Evolutionary conservation across 2,888 invertebrate species (phyloP), one percentile per base, ranked within the genome.

Genomic region (Teleiodes luculella): DNA sequence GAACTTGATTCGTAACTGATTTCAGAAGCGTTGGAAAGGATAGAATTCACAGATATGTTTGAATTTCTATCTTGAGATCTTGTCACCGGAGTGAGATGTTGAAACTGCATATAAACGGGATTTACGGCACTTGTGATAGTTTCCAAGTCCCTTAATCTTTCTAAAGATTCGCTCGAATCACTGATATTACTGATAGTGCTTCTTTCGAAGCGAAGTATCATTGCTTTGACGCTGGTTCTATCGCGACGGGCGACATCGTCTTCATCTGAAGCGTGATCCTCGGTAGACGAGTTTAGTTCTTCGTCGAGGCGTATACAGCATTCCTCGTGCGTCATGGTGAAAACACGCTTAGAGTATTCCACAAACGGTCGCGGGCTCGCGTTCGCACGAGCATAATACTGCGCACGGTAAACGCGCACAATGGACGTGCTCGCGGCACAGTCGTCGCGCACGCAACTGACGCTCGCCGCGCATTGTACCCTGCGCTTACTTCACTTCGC

Each of bases 1-100:
- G 89, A 87, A 74, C 81, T 80, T n/a, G 89, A 88, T 68, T 83
- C 86, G 66, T 72, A 84, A 68, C 89, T 88, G 56, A 80, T 74
- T 72, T 86, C 87, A 14, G 90, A 89, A 56, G 83, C 78, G 61
- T 87, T 86, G 6, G 90, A 90, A 63, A 90, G 70, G 66, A 87
- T 81, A 1, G 90, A 90, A 76, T 90, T 90, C 66, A 90, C 87
- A 60, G 90, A 90, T 57, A 87, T 78, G 61, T 83, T 86, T 13
- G 90, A 90, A 72, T 86, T 81, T 60, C 88, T 80, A 61, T 87
- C 84, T 70, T 81, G 85, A 61, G 83, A 74, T 70, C 69, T 80
- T 50, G 74, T 74, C 65, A 78, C 80, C 68, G 88, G 86, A 52
- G 64, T 74, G 58, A 86, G 72, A 66, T 82, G 81, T 60, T 85